These are phyloP conservation scores for Mesitornis unicolor DNA, from an alignment of 2,113 vertebrate species.

Conservation along the genomic window DNA sequence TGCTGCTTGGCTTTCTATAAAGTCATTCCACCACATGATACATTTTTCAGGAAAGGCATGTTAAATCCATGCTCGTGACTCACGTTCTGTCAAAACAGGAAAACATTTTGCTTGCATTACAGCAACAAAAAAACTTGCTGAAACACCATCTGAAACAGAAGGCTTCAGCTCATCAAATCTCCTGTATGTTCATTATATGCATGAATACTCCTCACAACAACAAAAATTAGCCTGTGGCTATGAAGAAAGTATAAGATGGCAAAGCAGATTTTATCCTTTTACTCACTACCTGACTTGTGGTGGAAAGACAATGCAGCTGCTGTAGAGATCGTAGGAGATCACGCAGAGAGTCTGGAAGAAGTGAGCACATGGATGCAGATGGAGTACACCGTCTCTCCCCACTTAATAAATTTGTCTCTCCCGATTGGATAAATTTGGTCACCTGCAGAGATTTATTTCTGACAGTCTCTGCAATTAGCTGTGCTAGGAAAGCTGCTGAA, in stretches of 20 bases:
- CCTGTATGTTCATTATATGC: not conserved
- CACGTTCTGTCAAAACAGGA: not conserved
- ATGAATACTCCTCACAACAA: not conserved
- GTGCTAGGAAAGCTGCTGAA: not conserved
- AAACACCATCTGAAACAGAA: not conserved
- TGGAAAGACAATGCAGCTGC: not conserved
- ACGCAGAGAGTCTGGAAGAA: not conserved
- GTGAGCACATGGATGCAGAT: not conserved
- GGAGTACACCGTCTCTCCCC: not conserved
- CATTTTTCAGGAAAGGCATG: not conserved
- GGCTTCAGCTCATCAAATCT: not conserved
- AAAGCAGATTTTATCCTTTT: not conserved
- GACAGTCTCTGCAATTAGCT: not conserved
- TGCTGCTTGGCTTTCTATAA: not conserved
- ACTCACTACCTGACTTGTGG: not conserved
- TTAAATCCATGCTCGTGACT: not conserved
- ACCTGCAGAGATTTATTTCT: not conserved
- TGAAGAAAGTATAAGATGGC: not conserved
- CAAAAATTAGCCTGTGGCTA: constrained; percentile 18
- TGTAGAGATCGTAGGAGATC: not conserved
- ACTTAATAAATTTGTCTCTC: not conserved
- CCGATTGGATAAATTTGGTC: not conserved
- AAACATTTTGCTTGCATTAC: not conserved
- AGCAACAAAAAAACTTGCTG: not conserved
- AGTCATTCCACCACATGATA: not conserved